Percentiles rank a stretch among this genome's conserved stretches.
These are phyloP conservation scores for Heliconius charithonia DNA, from an alignment of 2,888 invertebrate genomes.

Conservation along the genomic window DNA sequence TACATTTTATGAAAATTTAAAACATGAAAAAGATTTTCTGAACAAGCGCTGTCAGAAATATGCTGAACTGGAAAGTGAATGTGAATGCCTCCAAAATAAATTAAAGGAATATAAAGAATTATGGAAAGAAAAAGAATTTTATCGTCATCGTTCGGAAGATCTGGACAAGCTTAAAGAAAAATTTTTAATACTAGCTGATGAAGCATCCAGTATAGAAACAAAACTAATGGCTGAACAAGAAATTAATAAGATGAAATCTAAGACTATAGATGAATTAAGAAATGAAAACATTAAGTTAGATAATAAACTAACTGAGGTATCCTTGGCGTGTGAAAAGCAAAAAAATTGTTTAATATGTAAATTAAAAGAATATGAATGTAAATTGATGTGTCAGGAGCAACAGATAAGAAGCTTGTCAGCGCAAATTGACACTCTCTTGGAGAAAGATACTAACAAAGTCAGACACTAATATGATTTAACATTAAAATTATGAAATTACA, in stretches of 20 bases:
- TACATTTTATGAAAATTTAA: slow-evolving; percentile 69
- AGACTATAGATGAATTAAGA: slow-evolving; percentile 64
- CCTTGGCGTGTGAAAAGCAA: slow-evolving; percentile 73
- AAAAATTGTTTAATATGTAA: slow-evolving; percentile 76
- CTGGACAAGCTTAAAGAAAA: slow-evolving; percentile 72
- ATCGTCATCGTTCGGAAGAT: slow-evolving; percentile 67
- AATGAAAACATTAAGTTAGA: slow-evolving; percentile 66
- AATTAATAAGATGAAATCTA: slow-evolving; percentile 69
- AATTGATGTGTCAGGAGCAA: slow-evolving; percentile 82
- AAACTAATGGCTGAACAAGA: slow-evolving; percentile 72
- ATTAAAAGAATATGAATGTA: slow-evolving; percentile 81
- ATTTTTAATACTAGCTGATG: slow-evolving; percentile 69
- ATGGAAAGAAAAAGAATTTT: slow-evolving; percentile 77
- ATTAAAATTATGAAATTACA: slow-evolving; percentile 12
- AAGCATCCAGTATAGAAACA: slow-evolving; percentile 70
- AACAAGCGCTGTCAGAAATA: slow-evolving; percentile 63
- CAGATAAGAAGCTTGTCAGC: slow-evolving; percentile 81
- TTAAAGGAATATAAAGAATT: slow-evolving; percentile 69
- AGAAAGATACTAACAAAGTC: slow-evolving; percentile 63
- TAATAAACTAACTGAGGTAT: slow-evolving; percentile 65
- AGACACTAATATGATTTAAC: slow-evolving; percentile 40
- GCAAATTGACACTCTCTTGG: slow-evolving; percentile 80
- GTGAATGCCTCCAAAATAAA: slow-evolving; percentile 60
- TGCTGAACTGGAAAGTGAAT: slow-evolving; percentile 68
- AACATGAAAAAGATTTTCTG: slow-evolving; percentile 67